Percentiles rank a stretch among this genome's conserved stretches.
Conservation (phyloP, 2,888 invertebrate species). For the Anticlea derivata region DNA sequence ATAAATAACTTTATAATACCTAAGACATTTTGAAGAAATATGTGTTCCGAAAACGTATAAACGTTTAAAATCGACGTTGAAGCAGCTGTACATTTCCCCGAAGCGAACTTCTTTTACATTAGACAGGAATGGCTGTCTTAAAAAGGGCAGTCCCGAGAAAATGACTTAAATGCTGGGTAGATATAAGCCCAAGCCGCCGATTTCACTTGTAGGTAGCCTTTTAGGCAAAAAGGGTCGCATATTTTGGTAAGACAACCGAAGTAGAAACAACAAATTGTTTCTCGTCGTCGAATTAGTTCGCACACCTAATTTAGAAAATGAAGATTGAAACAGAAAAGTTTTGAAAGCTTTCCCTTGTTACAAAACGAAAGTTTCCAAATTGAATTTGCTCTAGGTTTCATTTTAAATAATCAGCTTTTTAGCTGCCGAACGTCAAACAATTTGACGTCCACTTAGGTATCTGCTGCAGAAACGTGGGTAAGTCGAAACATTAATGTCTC, state of each 20-base stretch:
- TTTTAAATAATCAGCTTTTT: slow-evolving; percentile 29
- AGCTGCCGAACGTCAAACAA: slow-evolving; percentile 14
- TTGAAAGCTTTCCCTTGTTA: slow-evolving; percentile 56
- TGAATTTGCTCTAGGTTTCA: slow-evolving; percentile 18
- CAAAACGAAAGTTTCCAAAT: slow-evolving; percentile 32
- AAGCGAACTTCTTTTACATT: slow-evolving; percentile 8
- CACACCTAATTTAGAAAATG: slow-evolving; percentile 46
- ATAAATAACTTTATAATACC: neutral
- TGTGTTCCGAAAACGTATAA: no score
- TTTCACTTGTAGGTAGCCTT: slow-evolving; percentile 9
- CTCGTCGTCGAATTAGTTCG: slow-evolving; percentile 43
- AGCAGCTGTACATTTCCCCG: neutral
- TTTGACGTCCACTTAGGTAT: slow-evolving; percentile 1
- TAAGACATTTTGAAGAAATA: no score
- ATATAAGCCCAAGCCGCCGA: slow-evolving; percentile 12
- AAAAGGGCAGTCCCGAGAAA: slow-evolving; percentile 4
- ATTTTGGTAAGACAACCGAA: slow-evolving; percentile 16
- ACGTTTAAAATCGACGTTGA: no score
- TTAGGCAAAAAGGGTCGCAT: slow-evolving; percentile 9
- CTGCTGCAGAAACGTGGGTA: no score
- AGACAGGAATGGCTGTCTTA: slow-evolving; percentile 6
- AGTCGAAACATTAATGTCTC: slow-evolving; percentile 14
- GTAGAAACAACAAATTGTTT: slow-evolving; percentile 34
- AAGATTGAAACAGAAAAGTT: slow-evolving; percentile 52
- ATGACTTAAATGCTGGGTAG: slow-evolving; percentile 10